Conservation (phyloP, 35 echinoderm and acorn worm species). For the Heliocidaris tuberculata region DNA sequence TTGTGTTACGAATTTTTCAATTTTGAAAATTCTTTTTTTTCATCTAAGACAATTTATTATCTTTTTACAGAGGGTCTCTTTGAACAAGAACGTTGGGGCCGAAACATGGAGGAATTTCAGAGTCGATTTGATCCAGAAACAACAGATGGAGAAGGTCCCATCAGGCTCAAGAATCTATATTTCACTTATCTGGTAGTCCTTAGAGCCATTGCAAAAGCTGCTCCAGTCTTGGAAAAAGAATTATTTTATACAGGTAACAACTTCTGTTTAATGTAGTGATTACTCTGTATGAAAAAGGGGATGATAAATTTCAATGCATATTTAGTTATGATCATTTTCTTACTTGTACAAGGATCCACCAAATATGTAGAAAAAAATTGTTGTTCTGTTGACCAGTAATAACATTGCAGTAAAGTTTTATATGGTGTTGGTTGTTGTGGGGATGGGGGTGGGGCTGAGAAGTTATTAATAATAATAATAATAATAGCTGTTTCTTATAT, state of each 20-base stretch:
- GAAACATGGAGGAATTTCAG: slow-evolving; percentile 80
- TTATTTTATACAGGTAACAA: slow-evolving; percentile 87
- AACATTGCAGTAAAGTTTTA: too few species aligned
- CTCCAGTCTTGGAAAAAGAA: slow-evolving; percentile 77
- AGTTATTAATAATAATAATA: too few species aligned
- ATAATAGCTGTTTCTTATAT: too few species aligned
- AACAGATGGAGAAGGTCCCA: slow-evolving; percentile 84
- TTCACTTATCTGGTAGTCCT: slow-evolving; percentile 92
- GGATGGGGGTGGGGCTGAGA: too few species aligned
- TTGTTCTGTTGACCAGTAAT: too few species aligned
- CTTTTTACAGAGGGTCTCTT: slow-evolving; percentile 67
- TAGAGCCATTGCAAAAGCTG: slow-evolving; percentile 86
- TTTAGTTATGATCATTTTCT: too few species aligned
- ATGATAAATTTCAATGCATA: not conserved
- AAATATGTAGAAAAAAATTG: too few species aligned
- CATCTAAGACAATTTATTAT: too few species aligned
- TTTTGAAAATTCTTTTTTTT: too few species aligned
- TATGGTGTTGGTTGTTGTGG: too few species aligned
- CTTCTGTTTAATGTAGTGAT: not conserved
- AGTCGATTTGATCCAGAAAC: slow-evolving; percentile 79
- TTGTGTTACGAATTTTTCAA: too few species aligned
- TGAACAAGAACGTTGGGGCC: slow-evolving; percentile 68
- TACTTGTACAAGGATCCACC: too few species aligned
- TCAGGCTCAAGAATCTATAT: slow-evolving; percentile 92
- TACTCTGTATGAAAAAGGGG: not conserved